Evolutionary conservation across 1,140 invertebrate species (phyloP).

Genomic region (Drosophila hydei): DNA sequence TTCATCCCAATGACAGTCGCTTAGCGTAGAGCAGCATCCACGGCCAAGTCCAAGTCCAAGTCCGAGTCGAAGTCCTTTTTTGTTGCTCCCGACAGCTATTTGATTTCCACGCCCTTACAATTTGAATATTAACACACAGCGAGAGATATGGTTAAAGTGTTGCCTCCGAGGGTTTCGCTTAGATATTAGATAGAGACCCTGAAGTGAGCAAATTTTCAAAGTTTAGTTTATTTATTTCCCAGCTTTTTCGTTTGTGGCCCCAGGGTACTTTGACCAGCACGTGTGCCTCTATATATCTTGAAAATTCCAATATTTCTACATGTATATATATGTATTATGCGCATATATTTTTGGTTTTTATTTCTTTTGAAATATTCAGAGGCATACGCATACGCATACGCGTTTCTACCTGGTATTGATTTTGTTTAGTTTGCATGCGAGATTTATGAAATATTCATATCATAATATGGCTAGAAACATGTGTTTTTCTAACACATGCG

Average conservation of each 20-base stretch:
- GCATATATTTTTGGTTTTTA: slow-evolving; percentile 21
- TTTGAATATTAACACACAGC: slow-evolving; percentile 69
- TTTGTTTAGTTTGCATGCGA: slow-evolving; percentile 76
- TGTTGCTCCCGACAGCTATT: slow-evolving; percentile 32
- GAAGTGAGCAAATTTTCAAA: slow-evolving; percentile 38
- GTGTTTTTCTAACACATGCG: slow-evolving; percentile 27
- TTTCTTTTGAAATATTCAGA: slow-evolving; percentile 47
- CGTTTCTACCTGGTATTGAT: slow-evolving; percentile 67
- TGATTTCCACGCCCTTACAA: slow-evolving; percentile 51
- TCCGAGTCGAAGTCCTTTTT: slow-evolving; percentile 36
- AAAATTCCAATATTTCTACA: slow-evolving; percentile 5
- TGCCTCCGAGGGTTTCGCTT: slow-evolving; percentile 29
- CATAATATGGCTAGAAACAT: slow-evolving; percentile 55
- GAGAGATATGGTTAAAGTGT: slow-evolving; percentile 34
- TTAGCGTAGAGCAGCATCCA: neutral
- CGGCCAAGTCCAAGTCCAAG: neutral
- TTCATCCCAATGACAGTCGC: slow-evolving; percentile 61
- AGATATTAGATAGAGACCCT: slow-evolving; percentile 17
- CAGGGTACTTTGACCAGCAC: slow-evolving; percentile 24
- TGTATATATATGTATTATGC: slow-evolving; percentile 4
- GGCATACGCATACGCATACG: neutral
- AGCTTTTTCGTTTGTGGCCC: slow-evolving; percentile 17
- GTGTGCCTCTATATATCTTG: neutral
- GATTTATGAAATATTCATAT: slow-evolving; percentile 78
- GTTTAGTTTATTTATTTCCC: slow-evolving; percentile 18